phyloP scores from a whole-genome alignment of 2,888 invertebrate genomes.

The Unio delphinus region DNA sequence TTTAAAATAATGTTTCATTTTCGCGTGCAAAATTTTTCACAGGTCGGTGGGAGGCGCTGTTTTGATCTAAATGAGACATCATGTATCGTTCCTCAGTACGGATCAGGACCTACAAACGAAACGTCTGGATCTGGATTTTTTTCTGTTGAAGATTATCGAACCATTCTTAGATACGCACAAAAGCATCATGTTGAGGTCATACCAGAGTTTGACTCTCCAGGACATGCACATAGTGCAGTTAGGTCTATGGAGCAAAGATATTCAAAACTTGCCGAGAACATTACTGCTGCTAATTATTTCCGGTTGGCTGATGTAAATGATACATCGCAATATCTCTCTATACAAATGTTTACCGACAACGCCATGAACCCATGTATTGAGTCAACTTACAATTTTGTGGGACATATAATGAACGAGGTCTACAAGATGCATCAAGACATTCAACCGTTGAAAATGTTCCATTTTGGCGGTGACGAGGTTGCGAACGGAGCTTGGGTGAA shows the following conservation, averaged over 20 bases:
- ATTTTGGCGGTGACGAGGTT: slow-evolving; percentile 49
- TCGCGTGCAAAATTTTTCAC: slow-evolving; percentile 3
- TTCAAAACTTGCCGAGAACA: background rate
- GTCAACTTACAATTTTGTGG: slow-evolving; percentile 38
- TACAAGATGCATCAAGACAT: slow-evolving; percentile 28
- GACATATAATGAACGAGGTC: slow-evolving; percentile 23
- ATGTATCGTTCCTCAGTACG: slow-evolving; percentile 50
- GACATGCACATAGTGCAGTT: slow-evolving; percentile 44
- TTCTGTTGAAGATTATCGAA: slow-evolving; percentile 46
- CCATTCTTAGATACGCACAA: slow-evolving; percentile 47
- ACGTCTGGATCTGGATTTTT: slow-evolving; percentile 47
- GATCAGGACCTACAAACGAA: slow-evolving; percentile 43
- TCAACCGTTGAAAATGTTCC: slow-evolving; percentile 32
- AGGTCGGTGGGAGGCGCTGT: slow-evolving; percentile 40
- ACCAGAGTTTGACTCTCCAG: slow-evolving; percentile 64
- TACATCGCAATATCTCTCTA: slow-evolving; percentile 26
- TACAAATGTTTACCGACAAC: slow-evolving; percentile 47
- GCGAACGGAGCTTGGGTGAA: slow-evolving; percentile 39
- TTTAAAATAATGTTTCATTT: background rate
- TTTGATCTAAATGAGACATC: slow-evolving; percentile 30
- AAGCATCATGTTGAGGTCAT: slow-evolving; percentile 56
- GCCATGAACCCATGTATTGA: slow-evolving; percentile 52
- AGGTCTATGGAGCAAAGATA: slow-evolving; percentile 11
- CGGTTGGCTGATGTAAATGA: slow-evolving; percentile 30
- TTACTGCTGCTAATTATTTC: slow-evolving; percentile 16